Percentiles rank a stretch among this genome's conserved stretches.
phyloP scores from a whole-genome alignment of 2,797 vertebrate genomes.

The Phalanger gymnotis region DNA sequence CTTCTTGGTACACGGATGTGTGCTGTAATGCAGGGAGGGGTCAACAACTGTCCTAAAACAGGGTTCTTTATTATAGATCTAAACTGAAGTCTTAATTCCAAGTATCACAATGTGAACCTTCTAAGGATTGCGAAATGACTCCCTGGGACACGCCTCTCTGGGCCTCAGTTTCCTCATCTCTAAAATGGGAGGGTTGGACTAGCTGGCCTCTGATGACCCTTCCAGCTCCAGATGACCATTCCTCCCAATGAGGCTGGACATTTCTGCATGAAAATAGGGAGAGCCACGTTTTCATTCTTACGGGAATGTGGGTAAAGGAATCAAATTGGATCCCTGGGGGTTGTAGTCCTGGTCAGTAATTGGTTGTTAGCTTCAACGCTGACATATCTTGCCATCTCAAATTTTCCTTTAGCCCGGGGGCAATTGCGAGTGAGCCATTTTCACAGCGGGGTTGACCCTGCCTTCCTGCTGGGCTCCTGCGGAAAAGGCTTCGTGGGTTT shows the following conservation, averaged over 20 bases:
- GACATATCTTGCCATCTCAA: background rate
- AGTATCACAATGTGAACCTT: too few relatives aligned
- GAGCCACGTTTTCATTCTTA: background rate
- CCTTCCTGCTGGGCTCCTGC: background rate
- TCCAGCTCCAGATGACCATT: background rate
- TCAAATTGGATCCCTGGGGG: too few relatives aligned
- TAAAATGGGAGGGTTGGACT: background rate
- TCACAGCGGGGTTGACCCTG: background rate
- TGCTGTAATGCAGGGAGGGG: too few relatives aligned
- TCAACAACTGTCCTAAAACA: too few relatives aligned
- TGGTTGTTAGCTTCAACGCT: background rate
- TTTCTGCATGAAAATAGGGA: background rate
- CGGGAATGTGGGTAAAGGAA: background rate
- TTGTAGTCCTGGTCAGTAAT: background rate
- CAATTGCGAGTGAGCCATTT: background rate
- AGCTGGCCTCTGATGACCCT: background rate
- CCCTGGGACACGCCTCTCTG: background rate
- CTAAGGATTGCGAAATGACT: background rate
- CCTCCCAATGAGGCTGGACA: background rate
- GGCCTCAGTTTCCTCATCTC: background rate
- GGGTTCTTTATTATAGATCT: too few relatives aligned
- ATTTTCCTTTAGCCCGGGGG: background rate
- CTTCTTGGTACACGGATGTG: too few relatives aligned
- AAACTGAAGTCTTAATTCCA: too few relatives aligned
- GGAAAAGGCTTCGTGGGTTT: background rate